Evolutionary conservation across 2,888 invertebrate genomes (phyloP).

Genomic region (Diarsia rubi): DNA sequence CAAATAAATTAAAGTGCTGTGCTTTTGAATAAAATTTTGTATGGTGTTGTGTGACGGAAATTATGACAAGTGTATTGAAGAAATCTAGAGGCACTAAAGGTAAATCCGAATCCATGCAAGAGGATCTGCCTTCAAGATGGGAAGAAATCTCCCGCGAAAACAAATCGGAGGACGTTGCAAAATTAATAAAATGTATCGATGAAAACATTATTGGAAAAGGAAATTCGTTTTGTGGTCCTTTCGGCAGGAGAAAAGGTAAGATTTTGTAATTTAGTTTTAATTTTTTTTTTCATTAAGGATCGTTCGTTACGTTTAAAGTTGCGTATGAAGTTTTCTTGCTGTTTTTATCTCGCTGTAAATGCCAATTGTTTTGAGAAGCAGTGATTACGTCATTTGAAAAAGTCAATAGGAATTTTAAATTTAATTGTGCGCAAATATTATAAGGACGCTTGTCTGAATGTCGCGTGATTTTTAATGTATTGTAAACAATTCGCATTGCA

Average conservation of each 20-base stretch:
- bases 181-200: slow-evolving; percentile 94
- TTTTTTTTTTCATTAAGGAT: background rate
- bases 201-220: slow-evolving; percentile 95
- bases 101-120: slow-evolving; percentile 90
- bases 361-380: background rate
- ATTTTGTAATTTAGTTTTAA: background rate
- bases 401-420: slow-evolving; percentile 19
- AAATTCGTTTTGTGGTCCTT: slow-evolving; percentile 95
- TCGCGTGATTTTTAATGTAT: slow-evolving; percentile 21
- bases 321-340: background rate
- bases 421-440: slow-evolving; percentile 8
- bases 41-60: slow-evolving; percentile 83
- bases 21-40: slow-evolving; percentile 48
- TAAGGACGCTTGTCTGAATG: slow-evolving; percentile 10
- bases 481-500: slow-evolving; percentile 31
- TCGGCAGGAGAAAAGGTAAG: slow-evolving; percentile 95
- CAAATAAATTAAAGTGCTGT: slow-evolving; percentile 64
- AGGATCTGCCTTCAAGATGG: slow-evolving; percentile 87
- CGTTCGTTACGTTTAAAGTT: slow-evolving; percentile 34
- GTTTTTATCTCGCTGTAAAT: background rate
- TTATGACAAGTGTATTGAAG: slow-evolving; percentile 90
- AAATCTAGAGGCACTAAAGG: slow-evolving; percentile 88
- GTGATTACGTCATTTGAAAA: slow-evolving; percentile 28
- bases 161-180: slow-evolving; percentile 93
- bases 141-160: slow-evolving; percentile 81